These are phyloP conservation scores for Rotaria macrura DNA, from an alignment of 2,888 invertebrate genomes.

Conservation along the genomic window DNA sequence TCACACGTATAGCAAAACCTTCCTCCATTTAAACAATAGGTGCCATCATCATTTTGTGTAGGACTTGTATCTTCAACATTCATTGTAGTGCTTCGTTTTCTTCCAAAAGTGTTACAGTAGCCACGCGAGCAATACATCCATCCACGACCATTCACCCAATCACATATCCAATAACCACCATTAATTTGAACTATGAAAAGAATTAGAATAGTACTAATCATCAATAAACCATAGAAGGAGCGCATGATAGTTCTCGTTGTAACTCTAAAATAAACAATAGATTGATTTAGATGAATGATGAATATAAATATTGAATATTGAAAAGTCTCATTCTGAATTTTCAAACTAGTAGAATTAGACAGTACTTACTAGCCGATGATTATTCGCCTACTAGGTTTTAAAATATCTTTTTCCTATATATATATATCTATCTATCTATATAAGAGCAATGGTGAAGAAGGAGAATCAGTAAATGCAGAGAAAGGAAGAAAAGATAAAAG, in stretches of 20 bases:
- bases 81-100: neutral
- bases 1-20: neutral
- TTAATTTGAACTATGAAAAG: neutral
- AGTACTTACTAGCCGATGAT: no score
- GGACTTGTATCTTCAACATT: neutral
- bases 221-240: neutral
- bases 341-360: no score
- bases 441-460: no score
- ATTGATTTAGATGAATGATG: no score
- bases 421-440: no score
- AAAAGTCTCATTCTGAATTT: no score
- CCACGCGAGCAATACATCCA: neutral
- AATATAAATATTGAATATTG: no score
- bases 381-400: no score
- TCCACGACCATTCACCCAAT: neutral
- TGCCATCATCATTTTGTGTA: neutral
- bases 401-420: no score
- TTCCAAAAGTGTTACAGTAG: neutral
- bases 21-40: neutral
- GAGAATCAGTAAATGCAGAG: no score
- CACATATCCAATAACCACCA: conserved; percentile 1
- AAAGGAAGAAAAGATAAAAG: no score
- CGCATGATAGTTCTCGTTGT: neutral
- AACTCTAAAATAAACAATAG: no score
- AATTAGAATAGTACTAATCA: neutral